Base-by-base conservation (phyloP, 2,797 vertebrate species). In the Mallotus villosus region DNA sequence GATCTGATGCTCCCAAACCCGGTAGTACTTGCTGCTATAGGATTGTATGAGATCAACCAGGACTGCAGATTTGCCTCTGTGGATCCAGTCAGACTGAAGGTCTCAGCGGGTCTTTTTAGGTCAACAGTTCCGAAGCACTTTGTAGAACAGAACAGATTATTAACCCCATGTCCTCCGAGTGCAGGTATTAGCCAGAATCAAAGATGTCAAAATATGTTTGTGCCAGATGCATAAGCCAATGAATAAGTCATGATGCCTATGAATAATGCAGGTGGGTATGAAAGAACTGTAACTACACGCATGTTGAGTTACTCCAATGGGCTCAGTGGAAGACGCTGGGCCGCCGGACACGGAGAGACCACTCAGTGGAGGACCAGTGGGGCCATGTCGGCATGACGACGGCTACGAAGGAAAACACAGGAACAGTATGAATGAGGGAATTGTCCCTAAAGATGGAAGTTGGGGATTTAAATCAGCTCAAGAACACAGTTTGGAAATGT, bases 171-270 rank as follows among this genome's bases (percentile, higher is more conserved):
- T 66, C 73, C 72, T 63, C 8, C 41, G 24, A 51, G 41, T 22
- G 66, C 71, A 70, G 63, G 69, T 78, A 82, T 82, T 60, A 49
- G 69, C 78, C 67, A 2, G 21, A 41, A 63, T 68, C 60, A 71
- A 67, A 76, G 73, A 77, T 81, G 81, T 85, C 82, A 80, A 78
- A 81, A 77, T 77, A 75, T 16, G 74, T 84, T 74, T 76, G 75
- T 74, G 75, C 69, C 69, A 55, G 27, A 46, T 49, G 68, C 65
- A 74, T 79, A 67, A 76, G 24, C 59, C 22, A 12, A 78, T 61
- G 61, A 75, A 82, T 70, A 71, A 71, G 16, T 64, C 69, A 80
- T 76, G 62, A 80, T 76, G 62, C 41, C 27, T 77, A 75, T 79
- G 74, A 76, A 81, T 76, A 77, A 73, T 71, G 72, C 29, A 77